Base-by-base conservation (phyloP, 2,113 vertebrate species). In the Gulo gulo region DNA sequence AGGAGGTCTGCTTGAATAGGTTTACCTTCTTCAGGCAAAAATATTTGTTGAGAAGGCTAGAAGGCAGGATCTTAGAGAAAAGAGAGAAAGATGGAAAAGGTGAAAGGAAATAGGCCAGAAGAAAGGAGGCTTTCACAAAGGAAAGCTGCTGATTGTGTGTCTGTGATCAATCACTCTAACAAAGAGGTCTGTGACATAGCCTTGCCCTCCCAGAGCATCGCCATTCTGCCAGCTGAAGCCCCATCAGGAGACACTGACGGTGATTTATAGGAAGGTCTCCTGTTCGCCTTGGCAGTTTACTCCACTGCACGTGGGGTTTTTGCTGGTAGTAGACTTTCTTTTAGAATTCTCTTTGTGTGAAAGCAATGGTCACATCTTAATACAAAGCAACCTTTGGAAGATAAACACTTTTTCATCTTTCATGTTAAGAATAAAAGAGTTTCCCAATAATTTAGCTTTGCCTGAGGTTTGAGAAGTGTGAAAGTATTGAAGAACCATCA, bases 211-310 rank as follows among this genome's bases (percentile, higher is more conserved):
- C 2, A 79, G 94, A 97, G 94, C 36, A 74, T 97, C 9, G 0
- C 80, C 31, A 5, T 95, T 55, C 52, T 57, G 3, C 24, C 47
- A 76, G 15, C 81, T 61, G 88, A 88, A 73, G 84, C 50, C 47
- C 55, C n/a, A 4, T 88, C 63, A 91, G 93, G 61, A 83, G 93
- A 84, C 47, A 87, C 36, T 16, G n/a, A 26, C 4, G 18, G 87
- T 98, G 97, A 97, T 98, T 98, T 96, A 97, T 93, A 88, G 93
- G 7, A 95, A 92, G 50, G 14, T 92, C 82, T 95, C 59, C 31
- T 2, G 31, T 34, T 88, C 31, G 9, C 81, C 11, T 93, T 47
- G 78, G 97, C 65, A 81, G 84, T 96, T 97, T 92, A 81, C 85
- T 73, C 45, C 76, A 95, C 24, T 76, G 73, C 0, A 0, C 29